phyloP scores from a whole-genome alignment of 2,888 invertebrate species.

The Diadegma fenestrale region DNA sequence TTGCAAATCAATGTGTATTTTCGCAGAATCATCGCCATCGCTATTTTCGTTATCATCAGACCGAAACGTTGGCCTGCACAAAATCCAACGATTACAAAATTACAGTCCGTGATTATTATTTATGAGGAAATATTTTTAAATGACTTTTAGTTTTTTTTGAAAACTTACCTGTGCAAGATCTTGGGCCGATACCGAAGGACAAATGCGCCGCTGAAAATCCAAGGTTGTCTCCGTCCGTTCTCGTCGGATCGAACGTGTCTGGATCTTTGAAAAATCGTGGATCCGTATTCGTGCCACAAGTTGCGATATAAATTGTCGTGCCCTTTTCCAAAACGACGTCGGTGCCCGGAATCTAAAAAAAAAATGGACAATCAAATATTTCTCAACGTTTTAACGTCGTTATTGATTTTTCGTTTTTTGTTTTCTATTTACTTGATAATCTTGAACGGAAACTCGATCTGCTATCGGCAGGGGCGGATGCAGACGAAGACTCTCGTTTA shows the following conservation, averaged over 20 bases:
- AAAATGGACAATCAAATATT: neutral
- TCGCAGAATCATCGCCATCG: slow-evolving; percentile 72
- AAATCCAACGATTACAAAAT: slow-evolving; percentile 28
- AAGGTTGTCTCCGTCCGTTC: slow-evolving; percentile 68
- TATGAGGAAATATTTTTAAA: neutral
- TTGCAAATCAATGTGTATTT: slow-evolving; percentile 71
- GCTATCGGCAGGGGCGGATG: slow-evolving; percentile 77
- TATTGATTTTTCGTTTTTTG: neutral
- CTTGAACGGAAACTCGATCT: slow-evolving; percentile 73
- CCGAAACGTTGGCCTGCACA: slow-evolving; percentile 76
- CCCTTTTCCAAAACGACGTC: slow-evolving; percentile 75
- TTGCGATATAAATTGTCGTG: slow-evolving; percentile 73
- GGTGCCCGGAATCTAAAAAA: slow-evolving; percentile 59
- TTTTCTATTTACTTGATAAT: slow-evolving; percentile 73
- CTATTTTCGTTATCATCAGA: slow-evolving; percentile 74
- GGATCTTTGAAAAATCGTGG: slow-evolving; percentile 75
- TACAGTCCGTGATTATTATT: neutral
- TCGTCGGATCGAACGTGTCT: slow-evolving; percentile 73
- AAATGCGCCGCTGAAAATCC: slow-evolving; percentile 70
- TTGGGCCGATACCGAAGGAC: slow-evolving; percentile 78
- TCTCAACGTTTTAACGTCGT: neutral
- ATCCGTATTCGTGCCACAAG: slow-evolving; percentile 75
- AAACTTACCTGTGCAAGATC: slow-evolving; percentile 77
- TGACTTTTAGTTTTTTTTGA: neutral
- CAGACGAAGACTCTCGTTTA: slow-evolving; percentile 77